A percentile compares a stretch with the other conserved stretches of the same genome.
Evolutionary conservation across 2,888 invertebrate species (phyloP).

Genomic region (Ethmia dodecea): DNA sequence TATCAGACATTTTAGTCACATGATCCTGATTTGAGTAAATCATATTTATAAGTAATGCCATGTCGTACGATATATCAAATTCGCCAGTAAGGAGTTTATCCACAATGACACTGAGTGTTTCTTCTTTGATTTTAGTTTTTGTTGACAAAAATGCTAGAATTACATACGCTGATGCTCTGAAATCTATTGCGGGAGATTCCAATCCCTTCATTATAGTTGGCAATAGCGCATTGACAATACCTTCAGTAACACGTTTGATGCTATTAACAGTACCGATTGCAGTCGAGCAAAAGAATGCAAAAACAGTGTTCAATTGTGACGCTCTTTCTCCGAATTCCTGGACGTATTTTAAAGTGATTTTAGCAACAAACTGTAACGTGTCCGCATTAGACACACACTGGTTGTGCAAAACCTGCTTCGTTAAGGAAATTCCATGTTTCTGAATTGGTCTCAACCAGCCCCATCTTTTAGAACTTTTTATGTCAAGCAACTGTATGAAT

Average conservation of each 20-base stretch:
- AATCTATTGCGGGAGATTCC: slow-evolving; percentile 82
- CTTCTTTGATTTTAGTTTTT: slow-evolving; percentile 80
- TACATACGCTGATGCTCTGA: slow-evolving; percentile 84
- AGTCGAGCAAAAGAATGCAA: slow-evolving; percentile 88
- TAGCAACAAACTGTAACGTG: slow-evolving; percentile 48
- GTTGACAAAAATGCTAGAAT: slow-evolving; percentile 83
- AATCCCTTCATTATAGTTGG: slow-evolving; percentile 85
- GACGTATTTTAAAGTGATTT: slow-evolving; percentile 58
- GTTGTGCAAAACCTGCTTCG: slow-evolving; percentile 84
- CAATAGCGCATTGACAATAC: slow-evolving; percentile 82
- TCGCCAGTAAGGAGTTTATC: slow-evolving; percentile 52
- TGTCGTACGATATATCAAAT: slow-evolving; percentile 72
- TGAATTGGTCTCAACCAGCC: slow-evolving; percentile 86
- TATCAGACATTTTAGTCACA: slow-evolving; percentile 64
- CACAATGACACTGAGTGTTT: slow-evolving; percentile 80
- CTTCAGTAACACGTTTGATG: slow-evolving; percentile 73
- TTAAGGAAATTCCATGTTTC: slow-evolving; percentile 84
- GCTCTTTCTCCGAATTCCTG: slow-evolving; percentile 78
- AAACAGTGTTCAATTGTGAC: slow-evolving; percentile 81
- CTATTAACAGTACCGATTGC: slow-evolving; percentile 83
- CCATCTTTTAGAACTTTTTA: slow-evolving; percentile 82
- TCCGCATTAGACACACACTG: slow-evolving; percentile 79
- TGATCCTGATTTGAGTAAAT: slow-evolving; percentile 82
- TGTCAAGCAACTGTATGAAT: slow-evolving; percentile 85
- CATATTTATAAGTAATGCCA: slow-evolving; percentile 81